A percentile compares a stretch with the other conserved stretches of the same genome.
phyloP scores from a whole-genome alignment of 2,797 vertebrate genomes.

The Antennarius maculatus region DNA sequence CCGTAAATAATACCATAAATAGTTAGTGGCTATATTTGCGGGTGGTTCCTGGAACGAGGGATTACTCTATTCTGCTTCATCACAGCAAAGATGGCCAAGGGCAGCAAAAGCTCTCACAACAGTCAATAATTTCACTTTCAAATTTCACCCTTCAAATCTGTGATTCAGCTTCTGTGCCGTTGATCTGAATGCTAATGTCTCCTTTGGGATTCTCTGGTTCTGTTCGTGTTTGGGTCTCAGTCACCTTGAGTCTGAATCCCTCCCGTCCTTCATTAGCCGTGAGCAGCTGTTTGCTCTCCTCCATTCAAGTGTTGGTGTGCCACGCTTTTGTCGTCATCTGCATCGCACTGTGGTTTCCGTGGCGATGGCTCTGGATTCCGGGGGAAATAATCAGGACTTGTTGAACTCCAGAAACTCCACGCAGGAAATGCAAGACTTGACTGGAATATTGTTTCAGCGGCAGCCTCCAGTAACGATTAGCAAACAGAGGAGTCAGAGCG shows the following conservation, averaged over 20 bases:
- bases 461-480: slow-evolving; percentile 26
- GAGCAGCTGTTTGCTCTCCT: slow-evolving; percentile 69
- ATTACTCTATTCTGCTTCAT: slow-evolving; percentile 41
- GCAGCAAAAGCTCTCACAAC: slow-evolving; percentile 25
- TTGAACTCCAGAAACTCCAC: slow-evolving; percentile 52
- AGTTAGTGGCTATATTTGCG: no score
- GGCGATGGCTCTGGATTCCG: not conserved
- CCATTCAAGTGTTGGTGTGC: slow-evolving; percentile 61
- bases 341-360: slow-evolving; percentile 27
- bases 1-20: no score
- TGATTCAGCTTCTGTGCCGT: slow-evolving; percentile 57
- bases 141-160: slow-evolving; percentile 43
- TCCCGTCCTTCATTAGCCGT: slow-evolving; percentile 71
- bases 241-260: slow-evolving; percentile 69
- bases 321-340: slow-evolving; percentile 47
- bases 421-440: slow-evolving; percentile 41
- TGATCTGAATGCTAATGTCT: slow-evolving; percentile 61
- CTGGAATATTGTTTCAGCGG: slow-evolving; percentile 26
- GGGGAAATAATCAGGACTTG: slow-evolving; percentile 58
- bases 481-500: slow-evolving; percentile 35
- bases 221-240: slow-evolving; percentile 59
- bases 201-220: slow-evolving; percentile 45
- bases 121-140: slow-evolving; percentile 58
- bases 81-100: slow-evolving; percentile 24
- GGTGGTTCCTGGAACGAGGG: no score